phyloP scores from a whole-genome alignment of 2,113 vertebrate genomes.

The Bothrops jararaca region DNA sequence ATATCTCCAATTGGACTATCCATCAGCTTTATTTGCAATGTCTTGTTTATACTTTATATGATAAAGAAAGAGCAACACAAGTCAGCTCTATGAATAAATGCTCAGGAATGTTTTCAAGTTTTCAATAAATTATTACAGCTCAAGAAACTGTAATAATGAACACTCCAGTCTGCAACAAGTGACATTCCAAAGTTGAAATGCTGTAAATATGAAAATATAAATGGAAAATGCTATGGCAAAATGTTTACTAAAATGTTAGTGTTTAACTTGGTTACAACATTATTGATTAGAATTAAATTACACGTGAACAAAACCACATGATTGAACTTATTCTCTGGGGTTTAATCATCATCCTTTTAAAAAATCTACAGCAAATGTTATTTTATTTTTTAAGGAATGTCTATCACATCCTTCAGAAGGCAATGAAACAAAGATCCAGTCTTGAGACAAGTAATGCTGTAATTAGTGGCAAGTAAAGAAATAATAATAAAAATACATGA shows the following conservation, averaged over 20 bases:
- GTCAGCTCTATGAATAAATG: neutral
- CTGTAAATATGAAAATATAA: rapidly evolving
- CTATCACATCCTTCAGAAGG: neutral
- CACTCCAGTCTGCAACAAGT: neutral
- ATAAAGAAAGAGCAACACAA: too few relatives aligned
- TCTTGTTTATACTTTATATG: neutral
- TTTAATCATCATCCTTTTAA: slow-evolving; percentile 14
- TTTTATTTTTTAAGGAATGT: neutral
- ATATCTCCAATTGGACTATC: neutral
- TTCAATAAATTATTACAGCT: neutral
- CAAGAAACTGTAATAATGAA: slow-evolving; percentile 6
- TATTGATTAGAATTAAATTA: slow-evolving; percentile 18
- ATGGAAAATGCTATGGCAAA: neutral
- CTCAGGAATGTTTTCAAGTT: neutral
- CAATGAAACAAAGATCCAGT: neutral
- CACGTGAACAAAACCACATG: neutral
- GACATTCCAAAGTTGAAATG: neutral
- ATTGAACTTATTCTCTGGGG: neutral
- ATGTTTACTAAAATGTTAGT: neutral
- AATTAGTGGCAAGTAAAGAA: slow-evolving; percentile 1
- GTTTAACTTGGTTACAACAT: neutral
- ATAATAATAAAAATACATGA: neutral
- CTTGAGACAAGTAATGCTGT: neutral
- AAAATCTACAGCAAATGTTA: neutral
- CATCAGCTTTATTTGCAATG: neutral